Conservation (phyloP, 1,140 invertebrate species). For the Marisa cornuarietis region DNA sequence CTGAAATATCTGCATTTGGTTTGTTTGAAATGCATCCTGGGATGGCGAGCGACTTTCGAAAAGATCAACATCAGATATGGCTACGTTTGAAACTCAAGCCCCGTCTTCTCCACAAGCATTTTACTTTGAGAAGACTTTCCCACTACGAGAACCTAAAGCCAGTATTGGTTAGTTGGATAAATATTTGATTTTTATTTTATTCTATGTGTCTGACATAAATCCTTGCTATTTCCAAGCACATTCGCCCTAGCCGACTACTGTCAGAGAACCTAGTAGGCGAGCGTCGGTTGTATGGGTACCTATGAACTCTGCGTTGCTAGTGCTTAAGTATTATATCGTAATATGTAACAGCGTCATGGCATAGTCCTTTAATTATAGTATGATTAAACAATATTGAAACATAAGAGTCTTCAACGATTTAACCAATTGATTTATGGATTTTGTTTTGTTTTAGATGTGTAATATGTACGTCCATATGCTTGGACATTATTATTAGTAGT, state of each 20-base stretch:
- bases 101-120: neutral
- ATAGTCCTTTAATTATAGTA: too few relatives aligned
- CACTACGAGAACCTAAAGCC: slow-evolving; percentile 31
- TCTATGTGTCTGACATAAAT: neutral
- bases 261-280: too few relatives aligned
- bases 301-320: too few relatives aligned
- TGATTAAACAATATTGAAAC: too few relatives aligned
- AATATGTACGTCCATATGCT: neutral
- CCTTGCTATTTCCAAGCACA: too few relatives aligned
- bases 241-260: too few relatives aligned
- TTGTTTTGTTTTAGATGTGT: too few relatives aligned
- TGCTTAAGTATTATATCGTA: too few relatives aligned
- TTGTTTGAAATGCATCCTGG: neutral
- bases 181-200: neutral
- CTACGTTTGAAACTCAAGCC: neutral
- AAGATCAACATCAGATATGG: neutral
- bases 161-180: slow-evolving; percentile 18
- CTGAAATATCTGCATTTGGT: slow-evolving; percentile 4
- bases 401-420: too few relatives aligned
- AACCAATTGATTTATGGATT: too few relatives aligned
- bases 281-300: too few relatives aligned
- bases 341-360: too few relatives aligned
- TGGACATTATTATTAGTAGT: neutral
- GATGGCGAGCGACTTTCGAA: slow-evolving; percentile 21
- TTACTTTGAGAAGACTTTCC: slow-evolving; percentile 29